Conservation (phyloP, 2,113 vertebrate genomes). For the Mystacornis crossleyi region DNA sequence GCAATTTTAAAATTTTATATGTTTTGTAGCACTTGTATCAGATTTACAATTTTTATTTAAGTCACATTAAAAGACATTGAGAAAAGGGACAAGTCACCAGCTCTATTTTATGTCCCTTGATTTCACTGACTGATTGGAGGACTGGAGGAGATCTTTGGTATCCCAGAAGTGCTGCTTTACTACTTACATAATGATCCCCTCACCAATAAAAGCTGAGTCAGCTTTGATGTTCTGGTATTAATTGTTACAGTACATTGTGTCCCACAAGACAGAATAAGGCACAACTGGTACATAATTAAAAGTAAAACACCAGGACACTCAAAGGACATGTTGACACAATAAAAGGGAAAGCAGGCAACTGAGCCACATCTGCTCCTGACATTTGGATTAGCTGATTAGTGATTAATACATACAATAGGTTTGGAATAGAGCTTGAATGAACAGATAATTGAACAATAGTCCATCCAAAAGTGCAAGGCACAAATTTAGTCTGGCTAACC, state of each 20-base stretch:
- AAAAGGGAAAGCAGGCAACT: background rate
- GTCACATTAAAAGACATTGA: background rate
- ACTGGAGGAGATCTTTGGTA: background rate
- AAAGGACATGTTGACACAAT: constrained; percentile 18
- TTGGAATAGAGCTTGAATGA: background rate
- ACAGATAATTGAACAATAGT: background rate
- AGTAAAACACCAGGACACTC: background rate
- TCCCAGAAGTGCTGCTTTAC: constrained; percentile 6
- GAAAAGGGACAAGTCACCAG: background rate
- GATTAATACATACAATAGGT: background rate
- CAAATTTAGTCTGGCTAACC: background rate
- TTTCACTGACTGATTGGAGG: background rate
- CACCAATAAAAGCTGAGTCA: constrained; percentile 22
- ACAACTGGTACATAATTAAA: background rate
- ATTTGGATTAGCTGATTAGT: background rate
- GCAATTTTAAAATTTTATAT: background rate
- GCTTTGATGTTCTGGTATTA: constrained; percentile 23
- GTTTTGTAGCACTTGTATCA: background rate
- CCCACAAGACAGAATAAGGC: background rate
- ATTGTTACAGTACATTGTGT: background rate
- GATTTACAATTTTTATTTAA: background rate
- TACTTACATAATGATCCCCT: background rate
- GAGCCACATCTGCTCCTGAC: background rate
- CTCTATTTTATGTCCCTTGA: background rate
- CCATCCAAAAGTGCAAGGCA: background rate